Evolutionary conservation across 2,797 vertebrate species (phyloP), one percentile per base, ranked within the genome.

Genomic region (Scolopax rusticola): DNA sequence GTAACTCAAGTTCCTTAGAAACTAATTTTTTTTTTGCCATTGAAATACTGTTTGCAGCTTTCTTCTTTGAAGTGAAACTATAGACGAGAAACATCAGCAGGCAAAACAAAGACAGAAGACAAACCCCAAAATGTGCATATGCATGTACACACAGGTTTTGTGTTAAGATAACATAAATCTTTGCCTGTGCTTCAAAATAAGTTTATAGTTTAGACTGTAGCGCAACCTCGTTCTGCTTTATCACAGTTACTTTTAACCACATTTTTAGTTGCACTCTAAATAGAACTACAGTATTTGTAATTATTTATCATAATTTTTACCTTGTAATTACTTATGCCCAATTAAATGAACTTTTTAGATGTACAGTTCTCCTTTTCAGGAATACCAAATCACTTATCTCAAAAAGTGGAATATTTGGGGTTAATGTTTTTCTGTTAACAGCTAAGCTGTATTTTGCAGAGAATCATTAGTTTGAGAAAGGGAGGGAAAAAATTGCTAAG

Each of bases 11-110:
- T 67, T 73, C 73, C 78, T 88, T 12, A 63, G 81, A 57, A 93
- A 59, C 17, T 7, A 47, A 57, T 63, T 79, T 45, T 59, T 45
- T 59, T 91, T 93, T 90, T 97, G 76, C n/a, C 6, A 17, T 38
- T 85, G 71, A 67, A 84, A 56, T 68, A 69, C 33, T 68, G 23
- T 77, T 89, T 79, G 33, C 23, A 83, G 15, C 51, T 77, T 94
- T 83, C 27, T 80, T 40, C 64, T 67, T 32, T 91, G 47, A 84
- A 50, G 60, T 69, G 57, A 59, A 48, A n/a, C 80, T 95, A 25
- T 71, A 88, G 82, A 63, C 21, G 78, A 87, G 60, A 73, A 93
- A 59, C 38, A 75, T 41, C 18, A 65, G 12, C 24, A 67, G 70
- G 40, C 30, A 83, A 77, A 87, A 65, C 28, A 43, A 54, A 69